Base-by-base conservation (phyloP, 2,888 invertebrate species). In the Herminia tarsipennalis region DNA sequence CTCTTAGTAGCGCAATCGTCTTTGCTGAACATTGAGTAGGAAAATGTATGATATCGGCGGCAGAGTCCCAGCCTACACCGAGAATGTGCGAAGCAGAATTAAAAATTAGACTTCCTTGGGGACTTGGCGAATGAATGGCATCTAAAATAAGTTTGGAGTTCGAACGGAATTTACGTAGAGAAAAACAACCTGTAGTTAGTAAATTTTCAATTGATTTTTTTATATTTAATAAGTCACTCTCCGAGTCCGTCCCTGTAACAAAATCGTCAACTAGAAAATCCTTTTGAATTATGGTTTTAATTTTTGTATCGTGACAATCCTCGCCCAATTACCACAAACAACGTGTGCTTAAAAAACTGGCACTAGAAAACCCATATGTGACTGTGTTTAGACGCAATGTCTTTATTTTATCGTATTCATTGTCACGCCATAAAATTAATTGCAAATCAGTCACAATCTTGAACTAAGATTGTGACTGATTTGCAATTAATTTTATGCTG, bases 261-360 rank as follows among this genome's bases (percentile, higher is more conserved):
- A 34, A 22, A 10, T 34, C 35, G 6, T 35, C 25, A 14, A 24
- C 35, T 14, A 35, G 9, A 25, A 32, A 36, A 20, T 24, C 36
- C 1, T 25, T 30, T 36, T 30, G 40, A 6, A 42, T 35, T 2
- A 39, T 39, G 4, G 8, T n/a, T 24, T 27, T 25, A 10, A 38
- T 38, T 14, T 27, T 27, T 9, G 25, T 14, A 17, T 38, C 38
- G 5, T 10, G n/a, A n/a, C n/a, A n/a, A n/a, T n/a, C n/a, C n/a
- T n/a, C n/a, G n/a, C n/a, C n/a, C n/a, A 34, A 12, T 24, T 56
- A 45, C 41, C 39, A 48, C 0, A 45, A 5, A 14, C 43, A 49
- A n/a, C n/a, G n/a, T n/a, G n/a, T n/a, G n/a, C n/a, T n/a, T n/a
- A n/a, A n/a, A n/a, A n/a, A n/a, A n/a, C n/a, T 50, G 1, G 50